A percentile compares a stretch with the other conserved stretches of the same genome.
These are phyloP conservation scores for Megalops atlanticus DNA, from an alignment of 2,113 vertebrate species.

Conservation along the genomic window DNA sequence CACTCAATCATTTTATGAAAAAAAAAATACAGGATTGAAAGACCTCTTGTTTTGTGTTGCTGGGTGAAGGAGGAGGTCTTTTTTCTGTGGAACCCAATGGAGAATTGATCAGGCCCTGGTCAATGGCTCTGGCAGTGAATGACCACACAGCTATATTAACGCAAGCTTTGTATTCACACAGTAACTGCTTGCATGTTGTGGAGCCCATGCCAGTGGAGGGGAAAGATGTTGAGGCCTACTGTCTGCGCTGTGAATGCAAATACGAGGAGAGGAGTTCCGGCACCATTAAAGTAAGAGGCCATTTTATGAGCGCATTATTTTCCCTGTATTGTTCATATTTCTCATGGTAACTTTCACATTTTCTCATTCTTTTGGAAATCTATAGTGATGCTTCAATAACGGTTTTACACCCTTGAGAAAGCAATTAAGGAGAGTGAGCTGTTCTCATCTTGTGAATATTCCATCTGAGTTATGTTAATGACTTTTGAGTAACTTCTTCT, in stretches of 20 bases:
- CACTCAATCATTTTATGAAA: not conserved
- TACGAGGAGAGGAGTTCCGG: slow-evolving; percentile 97
- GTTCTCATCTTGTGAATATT: too few species aligned
- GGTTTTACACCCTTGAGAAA: too few species aligned
- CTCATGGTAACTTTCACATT: too few species aligned
- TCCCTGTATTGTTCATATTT: too few species aligned
- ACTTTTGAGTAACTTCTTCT: too few species aligned
- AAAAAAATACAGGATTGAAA: not conserved
- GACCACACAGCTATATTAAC: not conserved
- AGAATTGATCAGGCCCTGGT: too few species aligned
- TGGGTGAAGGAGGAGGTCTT: not conserved
- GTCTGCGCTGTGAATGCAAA: slow-evolving; percentile 97
- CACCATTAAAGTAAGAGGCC: slow-evolving; percentile 86
- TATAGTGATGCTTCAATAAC: too few species aligned
- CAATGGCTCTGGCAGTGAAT: not conserved
- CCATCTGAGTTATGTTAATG: too few species aligned
- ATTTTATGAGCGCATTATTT: slow-evolving; percentile 53
- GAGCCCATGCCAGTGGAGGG: slow-evolving; percentile 93
- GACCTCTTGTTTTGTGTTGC: too few species aligned
- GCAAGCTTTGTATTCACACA: slow-evolving; percentile 35
- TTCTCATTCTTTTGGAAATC: too few species aligned
- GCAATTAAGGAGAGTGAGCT: too few species aligned
- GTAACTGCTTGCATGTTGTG: slow-evolving; percentile 94
- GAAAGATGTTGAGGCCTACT: slow-evolving; percentile 94
- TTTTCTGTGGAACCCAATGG: not conserved